Conservation (phyloP, 2,888 invertebrate genomes). For the Leuctra nigra region DNA sequence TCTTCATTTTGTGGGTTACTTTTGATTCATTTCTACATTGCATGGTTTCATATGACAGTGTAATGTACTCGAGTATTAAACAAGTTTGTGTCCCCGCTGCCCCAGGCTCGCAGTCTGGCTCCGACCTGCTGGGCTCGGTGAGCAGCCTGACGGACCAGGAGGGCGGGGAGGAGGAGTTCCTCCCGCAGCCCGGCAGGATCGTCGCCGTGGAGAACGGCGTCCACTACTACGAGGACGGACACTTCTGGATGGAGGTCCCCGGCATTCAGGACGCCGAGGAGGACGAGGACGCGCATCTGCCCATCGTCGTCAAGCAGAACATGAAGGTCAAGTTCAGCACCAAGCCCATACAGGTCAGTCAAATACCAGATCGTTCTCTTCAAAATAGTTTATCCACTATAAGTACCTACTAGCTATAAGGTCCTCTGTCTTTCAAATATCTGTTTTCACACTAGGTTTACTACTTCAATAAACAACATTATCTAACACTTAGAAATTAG, state of each 20-base stretch:
- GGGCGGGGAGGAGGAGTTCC: constrained; percentile 37
- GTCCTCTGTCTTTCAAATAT: too few species aligned
- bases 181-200: constrained; percentile 34
- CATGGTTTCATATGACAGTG: too few species aligned
- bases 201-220: constrained; percentile 69
- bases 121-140: constrained; percentile 42
- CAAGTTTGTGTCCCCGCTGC: not conserved
- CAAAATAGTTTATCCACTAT: too few species aligned
- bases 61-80: too few species aligned
- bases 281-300: constrained; percentile 53
- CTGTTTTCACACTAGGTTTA: too few species aligned
- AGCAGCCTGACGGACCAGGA: constrained; percentile 43
- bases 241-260: constrained; percentile 82
- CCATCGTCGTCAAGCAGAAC: constrained; percentile 66
- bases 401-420: too few species aligned
- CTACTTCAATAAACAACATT: too few species aligned
- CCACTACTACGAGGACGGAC: constrained; percentile 87
- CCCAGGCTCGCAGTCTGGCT: constrained; percentile 34
- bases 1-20: too few species aligned
- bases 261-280: constrained; percentile 35
- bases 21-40: too few species aligned
- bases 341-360: constrained; percentile 62
- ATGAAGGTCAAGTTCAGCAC: constrained; percentile 70
- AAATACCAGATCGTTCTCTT: too few species aligned
- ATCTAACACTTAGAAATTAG: too few species aligned